Percentiles rank a stretch among this genome's conserved stretches.
These are phyloP conservation scores for Tuberolachnus salignus DNA, from an alignment of 2,888 invertebrate genomes.

Conservation along the genomic window DNA sequence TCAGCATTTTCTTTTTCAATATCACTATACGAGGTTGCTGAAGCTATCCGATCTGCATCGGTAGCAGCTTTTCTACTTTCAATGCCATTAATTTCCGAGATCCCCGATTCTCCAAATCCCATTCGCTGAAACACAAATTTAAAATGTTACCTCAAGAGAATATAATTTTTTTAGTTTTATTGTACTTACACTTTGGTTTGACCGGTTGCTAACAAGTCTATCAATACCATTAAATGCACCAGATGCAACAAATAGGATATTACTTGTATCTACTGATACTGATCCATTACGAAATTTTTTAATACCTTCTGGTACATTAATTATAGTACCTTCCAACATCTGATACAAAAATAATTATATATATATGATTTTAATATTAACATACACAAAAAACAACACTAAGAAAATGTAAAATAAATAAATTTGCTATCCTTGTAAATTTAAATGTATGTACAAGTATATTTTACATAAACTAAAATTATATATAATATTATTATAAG, in stretches of 20 bases:
- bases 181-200: conserved; percentile 75
- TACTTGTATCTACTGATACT: conserved; percentile 97
- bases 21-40: conserved; percentile 69
- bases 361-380: too few relatives aligned
- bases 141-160: background rate
- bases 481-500: too few relatives aligned
- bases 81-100: too few relatives aligned
- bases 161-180: conserved; percentile 9
- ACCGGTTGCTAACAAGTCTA: conserved; percentile 80
- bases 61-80: conserved; percentile 78
- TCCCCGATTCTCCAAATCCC: conserved; percentile 91
- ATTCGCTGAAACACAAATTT: conserved; percentile 71
- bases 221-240: conserved; percentile 98
- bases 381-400: too few relatives aligned
- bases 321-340: conserved; percentile 97
- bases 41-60: conserved; percentile 69
- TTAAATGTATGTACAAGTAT: too few relatives aligned
- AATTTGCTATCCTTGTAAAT: too few relatives aligned
- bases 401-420: too few relatives aligned
- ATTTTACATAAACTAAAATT: too few relatives aligned
- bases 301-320: conserved; percentile 95
- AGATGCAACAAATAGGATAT: conserved; percentile 97
- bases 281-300: conserved; percentile 94
- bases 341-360: conserved; percentile 63
- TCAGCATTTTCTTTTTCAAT: conserved; percentile 84